These are phyloP conservation scores for Yponomeuta malinellus DNA, from an alignment of 2,888 invertebrate genomes.

Conservation along the genomic window DNA sequence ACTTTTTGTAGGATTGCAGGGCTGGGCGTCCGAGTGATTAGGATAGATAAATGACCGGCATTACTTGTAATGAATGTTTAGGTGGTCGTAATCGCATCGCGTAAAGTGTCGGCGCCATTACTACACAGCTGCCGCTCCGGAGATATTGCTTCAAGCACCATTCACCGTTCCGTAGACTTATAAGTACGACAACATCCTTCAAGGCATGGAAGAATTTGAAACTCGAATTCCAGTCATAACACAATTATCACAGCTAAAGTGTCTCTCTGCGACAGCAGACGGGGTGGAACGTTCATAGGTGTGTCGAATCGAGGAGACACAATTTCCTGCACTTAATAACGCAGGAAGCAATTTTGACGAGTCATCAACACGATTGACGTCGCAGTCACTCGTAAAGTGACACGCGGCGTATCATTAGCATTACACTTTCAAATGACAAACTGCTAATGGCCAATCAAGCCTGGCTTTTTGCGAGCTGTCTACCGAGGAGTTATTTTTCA, in stretches of 20 bases:
- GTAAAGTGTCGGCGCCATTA: constrained; percentile 74
- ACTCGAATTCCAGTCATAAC: constrained; percentile 1
- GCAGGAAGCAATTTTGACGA: constrained; percentile 73
- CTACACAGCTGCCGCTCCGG: constrained; percentile 69
- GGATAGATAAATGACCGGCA: constrained; percentile 73
- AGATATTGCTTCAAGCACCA: constrained; percentile 67
- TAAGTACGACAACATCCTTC: constrained; percentile 6
- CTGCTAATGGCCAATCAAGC: constrained; percentile 10
- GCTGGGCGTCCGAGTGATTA: constrained; percentile 63
- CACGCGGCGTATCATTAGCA: constrained; percentile 13
- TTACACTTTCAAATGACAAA: not conserved
- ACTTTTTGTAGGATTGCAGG: constrained; percentile 17
- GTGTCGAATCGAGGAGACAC: constrained; percentile 67
- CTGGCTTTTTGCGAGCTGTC: not conserved
- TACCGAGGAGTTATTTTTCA: not conserved
- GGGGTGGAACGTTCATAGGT: constrained; percentile 33
- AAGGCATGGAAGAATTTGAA: not conserved
- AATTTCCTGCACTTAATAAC: constrained; percentile 76
- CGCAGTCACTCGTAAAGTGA: constrained; percentile 1
- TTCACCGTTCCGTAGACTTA: constrained; percentile 39
- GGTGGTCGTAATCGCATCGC: constrained; percentile 74
- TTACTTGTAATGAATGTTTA: constrained; percentile 76
- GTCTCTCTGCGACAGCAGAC: not conserved
- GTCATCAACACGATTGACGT: constrained; percentile 56
- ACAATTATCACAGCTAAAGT: not conserved